These are phyloP conservation scores for Clarias pachynema DNA, from an alignment of 2,797 vertebrate species.

Conservation along the genomic window DNA sequence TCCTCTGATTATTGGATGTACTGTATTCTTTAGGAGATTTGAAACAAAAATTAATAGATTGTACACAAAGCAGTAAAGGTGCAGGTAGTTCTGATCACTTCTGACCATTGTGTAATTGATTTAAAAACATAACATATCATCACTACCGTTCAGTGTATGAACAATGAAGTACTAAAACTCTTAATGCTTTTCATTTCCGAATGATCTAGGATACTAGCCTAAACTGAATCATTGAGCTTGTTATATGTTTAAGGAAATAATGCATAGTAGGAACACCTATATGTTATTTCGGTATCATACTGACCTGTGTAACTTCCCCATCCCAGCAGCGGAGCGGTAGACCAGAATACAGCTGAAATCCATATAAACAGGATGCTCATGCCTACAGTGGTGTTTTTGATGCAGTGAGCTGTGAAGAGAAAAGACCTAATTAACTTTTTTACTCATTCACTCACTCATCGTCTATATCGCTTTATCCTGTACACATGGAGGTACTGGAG, in stretches of 20 bases:
- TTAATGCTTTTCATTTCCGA: neutral
- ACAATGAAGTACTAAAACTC: neutral
- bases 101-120: neutral
- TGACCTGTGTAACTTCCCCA: conserved; percentile 93
- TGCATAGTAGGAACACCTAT: neutral
- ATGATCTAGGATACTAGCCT: neutral
- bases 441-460: too few relatives aligned
- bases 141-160: neutral
- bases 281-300: conserved; percentile 12
- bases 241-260: neutral
- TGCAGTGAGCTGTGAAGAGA: conserved; percentile 76
- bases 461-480: too few relatives aligned
- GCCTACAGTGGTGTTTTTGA: conserved; percentile 78
- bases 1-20: neutral
- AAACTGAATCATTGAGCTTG: neutral
- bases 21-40: neutral
- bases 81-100: neutral
- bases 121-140: neutral
- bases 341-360: conserved; percentile 86
- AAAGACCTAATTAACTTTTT: neutral
- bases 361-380: conserved; percentile 83
- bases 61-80: neutral
- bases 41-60: neutral
- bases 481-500: too few relatives aligned
- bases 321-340: conserved; percentile 83